phyloP scores from a whole-genome alignment of 2,797 vertebrate genomes.

The Macropodus opercularis region DNA sequence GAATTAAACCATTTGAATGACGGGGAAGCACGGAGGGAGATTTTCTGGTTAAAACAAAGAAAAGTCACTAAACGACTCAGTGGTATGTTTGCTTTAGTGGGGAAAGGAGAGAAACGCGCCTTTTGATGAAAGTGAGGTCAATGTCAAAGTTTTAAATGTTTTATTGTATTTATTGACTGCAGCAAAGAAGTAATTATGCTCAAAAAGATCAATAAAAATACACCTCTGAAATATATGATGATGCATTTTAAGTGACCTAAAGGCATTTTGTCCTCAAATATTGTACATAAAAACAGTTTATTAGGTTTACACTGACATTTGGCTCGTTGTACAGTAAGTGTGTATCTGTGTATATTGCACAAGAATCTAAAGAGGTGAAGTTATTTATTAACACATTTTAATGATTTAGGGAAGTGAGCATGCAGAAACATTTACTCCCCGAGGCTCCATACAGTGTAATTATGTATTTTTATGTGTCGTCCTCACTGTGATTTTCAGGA shows the following conservation, averaged over 20 bases:
- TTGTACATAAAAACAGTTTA: not conserved
- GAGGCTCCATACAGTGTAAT: conserved; percentile 3
- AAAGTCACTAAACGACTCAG: conserved; percentile 12
- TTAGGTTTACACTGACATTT: not conserved
- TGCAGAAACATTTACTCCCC: conserved; percentile 19
- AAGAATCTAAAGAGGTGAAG: conserved; percentile 7
- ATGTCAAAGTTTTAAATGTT: conserved; percentile 1
- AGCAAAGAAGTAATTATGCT: not conserved
- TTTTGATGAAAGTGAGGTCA: conserved; percentile 5
- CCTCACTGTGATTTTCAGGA: not conserved
- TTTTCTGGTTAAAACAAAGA: conserved; percentile 34
- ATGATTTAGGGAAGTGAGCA: conserved; percentile 3
- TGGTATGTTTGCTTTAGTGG: conserved; percentile 19
- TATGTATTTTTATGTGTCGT: not conserved
- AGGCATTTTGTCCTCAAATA: not conserved
- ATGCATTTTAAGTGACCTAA: not conserved
- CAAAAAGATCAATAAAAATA: not conserved
- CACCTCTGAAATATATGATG: not conserved
- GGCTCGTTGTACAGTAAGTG: not conserved
- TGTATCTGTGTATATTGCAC: not conserved
- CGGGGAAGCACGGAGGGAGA: conserved; percentile 54
- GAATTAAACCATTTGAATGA: conserved; percentile 46
- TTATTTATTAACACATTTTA: conserved; percentile 12
- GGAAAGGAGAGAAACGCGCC: not conserved
- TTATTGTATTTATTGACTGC: not conserved